These are phyloP conservation scores for Vesta saturnalis DNA, from an alignment of 2,888 invertebrate species.

Conservation along the genomic window DNA sequence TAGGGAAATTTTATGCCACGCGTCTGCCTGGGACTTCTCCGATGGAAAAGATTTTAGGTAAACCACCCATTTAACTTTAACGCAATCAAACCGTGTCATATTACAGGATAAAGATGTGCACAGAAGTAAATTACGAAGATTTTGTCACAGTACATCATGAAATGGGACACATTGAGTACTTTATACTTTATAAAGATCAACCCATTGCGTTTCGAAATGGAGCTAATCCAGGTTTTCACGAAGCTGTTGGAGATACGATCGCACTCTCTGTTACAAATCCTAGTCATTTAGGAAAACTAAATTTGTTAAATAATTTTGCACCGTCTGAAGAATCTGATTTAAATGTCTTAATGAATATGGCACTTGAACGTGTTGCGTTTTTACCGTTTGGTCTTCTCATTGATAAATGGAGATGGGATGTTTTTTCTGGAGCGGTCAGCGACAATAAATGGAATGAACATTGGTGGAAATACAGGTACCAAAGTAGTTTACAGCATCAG, in stretches of 20 bases:
- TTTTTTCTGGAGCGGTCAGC: slow-evolving; percentile 61
- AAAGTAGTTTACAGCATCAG: slow-evolving; percentile 7
- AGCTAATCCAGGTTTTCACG: slow-evolving; percentile 71
- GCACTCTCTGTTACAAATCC: slow-evolving; percentile 68
- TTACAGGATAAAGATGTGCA: slow-evolving; percentile 66
- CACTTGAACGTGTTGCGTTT: slow-evolving; percentile 64
- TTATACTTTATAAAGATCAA: slow-evolving; percentile 68
- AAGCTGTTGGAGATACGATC: slow-evolving; percentile 71
- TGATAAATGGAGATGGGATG: slow-evolving; percentile 69
- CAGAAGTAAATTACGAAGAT: slow-evolving; percentile 66
- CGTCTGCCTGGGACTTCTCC: slow-evolving; percentile 76
- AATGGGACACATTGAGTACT: slow-evolving; percentile 75
- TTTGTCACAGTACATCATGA: slow-evolving; percentile 78
- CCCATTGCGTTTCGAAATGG: slow-evolving; percentile 64
- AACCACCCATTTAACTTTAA: background rate
- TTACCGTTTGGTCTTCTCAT: slow-evolving; percentile 67
- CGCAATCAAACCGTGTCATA: slow-evolving; percentile 48
- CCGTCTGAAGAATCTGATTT: slow-evolving; percentile 59
- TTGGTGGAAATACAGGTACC: slow-evolving; percentile 55
- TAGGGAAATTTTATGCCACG: slow-evolving; percentile 70
- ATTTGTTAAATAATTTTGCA: slow-evolving; percentile 58
- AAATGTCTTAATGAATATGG: slow-evolving; percentile 63
- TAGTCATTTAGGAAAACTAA: slow-evolving; percentile 62
- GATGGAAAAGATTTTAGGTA: slow-evolving; percentile 73
- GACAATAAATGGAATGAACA: slow-evolving; percentile 60